Conservation (phyloP, 2,113 vertebrate species). For the Uria lomvia region DNA sequence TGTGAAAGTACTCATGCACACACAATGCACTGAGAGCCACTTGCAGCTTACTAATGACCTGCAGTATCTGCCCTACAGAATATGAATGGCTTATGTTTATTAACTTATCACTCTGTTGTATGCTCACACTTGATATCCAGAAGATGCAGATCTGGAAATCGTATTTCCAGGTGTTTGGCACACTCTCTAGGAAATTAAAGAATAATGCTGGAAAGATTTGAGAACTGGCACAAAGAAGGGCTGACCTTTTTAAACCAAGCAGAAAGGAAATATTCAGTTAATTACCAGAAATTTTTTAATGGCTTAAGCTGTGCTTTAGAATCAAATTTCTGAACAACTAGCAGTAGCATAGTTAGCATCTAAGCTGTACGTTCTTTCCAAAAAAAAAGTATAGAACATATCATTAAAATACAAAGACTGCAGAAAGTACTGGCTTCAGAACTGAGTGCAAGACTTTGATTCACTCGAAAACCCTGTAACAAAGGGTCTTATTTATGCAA, state of each 20-base stretch:
- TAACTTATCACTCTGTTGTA: conserved; percentile 19
- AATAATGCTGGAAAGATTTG: neutral
- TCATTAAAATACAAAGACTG: neutral
- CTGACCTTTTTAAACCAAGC: conserved; percentile 6
- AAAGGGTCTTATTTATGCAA: neutral
- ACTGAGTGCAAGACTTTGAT: neutral
- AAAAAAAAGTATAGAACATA: neutral
- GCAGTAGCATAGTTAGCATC: neutral
- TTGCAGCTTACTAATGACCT: neutral
- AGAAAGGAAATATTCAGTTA: conserved; percentile 8
- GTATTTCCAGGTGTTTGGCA: conserved; percentile 24
- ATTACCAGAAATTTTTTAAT: neutral
- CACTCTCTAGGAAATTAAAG: neutral
- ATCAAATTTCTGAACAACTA: neutral
- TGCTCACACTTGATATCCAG: neutral
- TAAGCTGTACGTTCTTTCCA: neutral
- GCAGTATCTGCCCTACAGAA: conserved; percentile 4
- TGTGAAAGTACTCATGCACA: neutral
- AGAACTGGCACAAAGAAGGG: neutral
- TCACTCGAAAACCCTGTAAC: neutral
- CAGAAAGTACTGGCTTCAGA: neutral
- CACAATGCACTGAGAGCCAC: neutral
- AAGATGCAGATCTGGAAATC: conserved; percentile 21
- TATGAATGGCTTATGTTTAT: neutral
- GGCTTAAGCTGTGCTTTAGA: neutral